Evolutionary conservation across 2,797 vertebrate genomes (phyloP), one percentile per base, ranked within the genome.

Genomic region (Lycodopsis pacificus): DNA sequence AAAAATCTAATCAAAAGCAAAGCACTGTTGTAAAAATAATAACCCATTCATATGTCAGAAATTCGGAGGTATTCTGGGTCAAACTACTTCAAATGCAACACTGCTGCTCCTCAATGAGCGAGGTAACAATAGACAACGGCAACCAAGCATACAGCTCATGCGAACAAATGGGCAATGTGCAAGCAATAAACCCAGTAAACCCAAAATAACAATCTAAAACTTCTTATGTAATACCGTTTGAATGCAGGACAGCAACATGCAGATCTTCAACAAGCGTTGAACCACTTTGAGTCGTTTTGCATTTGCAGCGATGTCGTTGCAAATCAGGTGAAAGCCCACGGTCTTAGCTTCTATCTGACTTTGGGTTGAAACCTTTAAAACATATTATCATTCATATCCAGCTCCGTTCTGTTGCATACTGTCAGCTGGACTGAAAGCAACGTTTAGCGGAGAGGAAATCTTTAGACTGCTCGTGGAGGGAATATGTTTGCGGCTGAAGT

Each of bases 1-100:
- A 65, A 48, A 57, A 58, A 38, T 53, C 51, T 11, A 58, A 67
- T 75, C 42, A 75, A 66, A 82, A 54, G 22, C 30, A 27, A 42
- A 30, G 32, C 38, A 38, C 22, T 42, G 64, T 58, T 46, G 42
- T 25, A 30, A 58, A 58, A 77, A 81, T 22, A 61, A 46, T 8
- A 12, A 36, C 8, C 32, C 0, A 53, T 27, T 64, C 19, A n/a
- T 19, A 42, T 11, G n/a, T 46, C 7, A 2, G 15, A 34, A 13
- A 38, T 19, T 48, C 7, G 4, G 12, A 40, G 27, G 22, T 62
- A 40, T 32, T 65, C 14, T 25, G 19, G 58, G 57, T 30, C 38
- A 38, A 30, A 73, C 42, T 27, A 25, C 46, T 58, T 65, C 7
- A 57, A 63, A 63, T 34, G 7, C 10, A 64, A 30, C 40, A 19